These are phyloP conservation scores for Limnephilus auricula DNA, from an alignment of 2,888 invertebrate species.

Conservation along the genomic window DNA sequence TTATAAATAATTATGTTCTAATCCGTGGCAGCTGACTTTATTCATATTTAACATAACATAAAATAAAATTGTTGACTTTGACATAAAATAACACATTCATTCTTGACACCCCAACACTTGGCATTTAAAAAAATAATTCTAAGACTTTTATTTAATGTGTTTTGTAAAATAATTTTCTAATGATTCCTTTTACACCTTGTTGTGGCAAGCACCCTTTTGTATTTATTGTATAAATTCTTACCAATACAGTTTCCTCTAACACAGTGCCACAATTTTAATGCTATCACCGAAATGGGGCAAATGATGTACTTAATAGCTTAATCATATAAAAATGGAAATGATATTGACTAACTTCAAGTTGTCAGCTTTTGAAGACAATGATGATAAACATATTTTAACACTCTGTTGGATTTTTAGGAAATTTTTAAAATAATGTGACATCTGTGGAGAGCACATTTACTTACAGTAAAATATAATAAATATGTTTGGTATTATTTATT, in stretches of 20 bases:
- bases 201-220: background rate
- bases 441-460: slow-evolving; percentile 2
- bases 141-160: background rate
- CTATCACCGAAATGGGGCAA: background rate
- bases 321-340: background rate
- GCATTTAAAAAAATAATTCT: background rate
- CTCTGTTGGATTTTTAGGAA: background rate
- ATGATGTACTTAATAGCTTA: background rate
- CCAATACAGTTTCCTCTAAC: background rate
- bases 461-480: background rate
- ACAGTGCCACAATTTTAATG: background rate
- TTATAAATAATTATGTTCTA: background rate
- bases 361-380: background rate
- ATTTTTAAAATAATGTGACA: background rate
- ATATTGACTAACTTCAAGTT: background rate
- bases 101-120: background rate
- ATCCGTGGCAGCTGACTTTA: background rate
- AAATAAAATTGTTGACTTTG: background rate
- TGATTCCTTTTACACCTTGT: background rate
- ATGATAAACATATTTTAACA: background rate
- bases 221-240: background rate
- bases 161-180: background rate
- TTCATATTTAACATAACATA: background rate
- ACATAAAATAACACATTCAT: background rate
- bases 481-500: background rate